These are phyloP conservation scores for Drosophila sechellia DNA, from an alignment of 1,140 invertebrate genomes.

Conservation along the genomic window DNA sequence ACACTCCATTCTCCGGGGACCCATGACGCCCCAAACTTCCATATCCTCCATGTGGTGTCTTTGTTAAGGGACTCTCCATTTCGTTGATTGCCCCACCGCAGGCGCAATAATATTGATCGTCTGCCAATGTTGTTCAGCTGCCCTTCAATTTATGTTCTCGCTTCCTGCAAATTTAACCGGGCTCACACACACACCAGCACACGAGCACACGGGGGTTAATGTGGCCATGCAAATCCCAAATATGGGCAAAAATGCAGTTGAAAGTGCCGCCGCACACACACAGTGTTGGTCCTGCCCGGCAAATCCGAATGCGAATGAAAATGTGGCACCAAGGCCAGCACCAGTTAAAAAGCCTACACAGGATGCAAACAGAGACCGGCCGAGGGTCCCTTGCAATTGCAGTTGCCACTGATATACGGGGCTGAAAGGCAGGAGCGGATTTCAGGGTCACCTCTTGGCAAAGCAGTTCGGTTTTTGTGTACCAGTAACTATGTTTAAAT, in stretches of 20 bases:
- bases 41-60: constrained; percentile 1
- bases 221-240: constrained; percentile 50
- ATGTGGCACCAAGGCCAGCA: constrained; percentile 35
- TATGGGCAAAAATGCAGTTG: constrained; percentile 58
- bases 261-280: constrained; percentile 16
- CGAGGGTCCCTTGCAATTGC: constrained; percentile 13
- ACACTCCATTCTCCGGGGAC: constrained; percentile 20
- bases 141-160: constrained; percentile 43
- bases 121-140: constrained; percentile 37
- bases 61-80: constrained; percentile 46
- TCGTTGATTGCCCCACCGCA: constrained; percentile 53
- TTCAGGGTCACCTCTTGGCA: neutral
- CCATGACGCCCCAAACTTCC: constrained; percentile 14
- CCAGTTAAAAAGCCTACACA: constrained; percentile 63
- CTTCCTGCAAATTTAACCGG: constrained; percentile 34
- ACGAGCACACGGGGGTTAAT: constrained; percentile 4
- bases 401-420: constrained; percentile 29
- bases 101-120: constrained; percentile 61
- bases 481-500: too few relatives aligned
- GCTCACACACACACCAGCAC: constrained; percentile 1
- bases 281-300: constrained; percentile 3
- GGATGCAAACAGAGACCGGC: constrained; percentile 50
- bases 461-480: too few relatives aligned
- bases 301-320: constrained; percentile 13
- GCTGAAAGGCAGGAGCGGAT: constrained; percentile 11